These are phyloP conservation scores for Takifugu rubripes DNA, from an alignment of 2,797 vertebrate species.

Conservation along the genomic window DNA sequence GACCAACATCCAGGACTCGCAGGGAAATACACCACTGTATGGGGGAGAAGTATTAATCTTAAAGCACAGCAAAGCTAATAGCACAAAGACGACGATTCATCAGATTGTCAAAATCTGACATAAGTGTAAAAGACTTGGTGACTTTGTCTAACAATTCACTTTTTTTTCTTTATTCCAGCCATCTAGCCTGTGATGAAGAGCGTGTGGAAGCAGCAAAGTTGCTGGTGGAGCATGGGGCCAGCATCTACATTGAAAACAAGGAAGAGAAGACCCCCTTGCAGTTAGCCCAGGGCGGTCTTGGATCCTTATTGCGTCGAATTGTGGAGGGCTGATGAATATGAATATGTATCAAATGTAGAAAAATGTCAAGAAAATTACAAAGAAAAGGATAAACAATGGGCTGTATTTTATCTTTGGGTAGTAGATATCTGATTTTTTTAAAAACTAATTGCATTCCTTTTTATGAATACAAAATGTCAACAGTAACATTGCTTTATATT, in stretches of 20 bases:
- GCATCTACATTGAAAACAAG: conserved; percentile 96
- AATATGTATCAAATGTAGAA: not conserved
- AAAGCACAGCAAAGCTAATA: not conserved
- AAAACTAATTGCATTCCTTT: too few relatives aligned
- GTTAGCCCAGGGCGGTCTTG: conserved; percentile 86
- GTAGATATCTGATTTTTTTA: too few relatives aligned
- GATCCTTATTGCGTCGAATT: conserved; percentile 81
- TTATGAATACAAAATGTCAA: too few relatives aligned
- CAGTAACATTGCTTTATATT: too few relatives aligned
- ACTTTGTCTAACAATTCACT: not conserved
- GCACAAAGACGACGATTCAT: not conserved
- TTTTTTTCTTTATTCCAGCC: conserved; percentile 68
- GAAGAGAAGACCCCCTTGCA: conserved; percentile 94
- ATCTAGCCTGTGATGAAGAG: conserved; percentile 96
- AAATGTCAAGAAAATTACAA: too few relatives aligned
- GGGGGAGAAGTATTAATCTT: conserved; percentile 9
- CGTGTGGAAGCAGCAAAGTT: conserved; percentile 92
- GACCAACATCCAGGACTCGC: conserved; percentile 90
- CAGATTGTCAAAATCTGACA: not conserved
- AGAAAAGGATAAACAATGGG: too few relatives aligned
- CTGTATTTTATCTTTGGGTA: too few relatives aligned
- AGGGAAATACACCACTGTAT: conserved; percentile 97
- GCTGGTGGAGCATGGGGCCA: conserved; percentile 91
- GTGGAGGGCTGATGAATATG: conserved; percentile 83
- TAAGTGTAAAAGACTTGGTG: not conserved